Evolutionary conservation across 2,113 vertebrate genomes (phyloP).

Genomic region (rabbit (Oryctolagus cuniculus)): DNA sequence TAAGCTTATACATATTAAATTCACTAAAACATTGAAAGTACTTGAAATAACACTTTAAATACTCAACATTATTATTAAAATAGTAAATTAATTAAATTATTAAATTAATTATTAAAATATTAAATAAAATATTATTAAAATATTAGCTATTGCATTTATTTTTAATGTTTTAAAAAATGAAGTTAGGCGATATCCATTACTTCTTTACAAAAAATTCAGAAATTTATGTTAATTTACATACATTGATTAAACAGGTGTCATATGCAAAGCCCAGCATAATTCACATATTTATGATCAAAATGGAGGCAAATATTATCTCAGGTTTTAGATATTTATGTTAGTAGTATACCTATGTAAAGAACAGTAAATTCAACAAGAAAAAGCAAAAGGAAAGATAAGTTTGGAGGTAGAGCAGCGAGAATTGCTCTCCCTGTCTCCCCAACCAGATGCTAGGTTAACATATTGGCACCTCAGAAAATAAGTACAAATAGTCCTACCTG

Average conservation of each 20-base stretch:
- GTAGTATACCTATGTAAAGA: not conserved
- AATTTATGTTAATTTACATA: slow-evolving; percentile 6
- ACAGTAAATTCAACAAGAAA: not conserved
- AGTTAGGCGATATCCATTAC: not conserved
- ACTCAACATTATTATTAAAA: not conserved
- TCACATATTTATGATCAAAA: not conserved
- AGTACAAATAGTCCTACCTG: slow-evolving; percentile 52
- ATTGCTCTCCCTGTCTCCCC: rapidly evolving
- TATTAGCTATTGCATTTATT: not conserved
- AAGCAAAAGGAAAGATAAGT: not conserved
- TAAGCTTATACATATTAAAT: not conserved
- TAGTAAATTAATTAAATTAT: too few species aligned
- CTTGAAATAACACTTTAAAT: not conserved
- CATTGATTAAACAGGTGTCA: not conserved
- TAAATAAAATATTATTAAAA: not conserved
- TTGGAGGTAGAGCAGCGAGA: not conserved
- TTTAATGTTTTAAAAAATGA: slow-evolving; percentile 5
- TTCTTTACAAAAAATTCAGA: slow-evolving; percentile 26
- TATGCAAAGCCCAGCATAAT: not conserved
- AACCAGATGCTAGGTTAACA: not conserved
- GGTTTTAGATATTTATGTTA: not conserved
- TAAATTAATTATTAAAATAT: too few species aligned
- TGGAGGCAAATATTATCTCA: not conserved
- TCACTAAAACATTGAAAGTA: not conserved
- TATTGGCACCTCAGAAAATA: slow-evolving; percentile 51